Evolutionary conservation across 2,888 invertebrate species (phyloP).

Genomic region (Cosmia trapezina): DNA sequence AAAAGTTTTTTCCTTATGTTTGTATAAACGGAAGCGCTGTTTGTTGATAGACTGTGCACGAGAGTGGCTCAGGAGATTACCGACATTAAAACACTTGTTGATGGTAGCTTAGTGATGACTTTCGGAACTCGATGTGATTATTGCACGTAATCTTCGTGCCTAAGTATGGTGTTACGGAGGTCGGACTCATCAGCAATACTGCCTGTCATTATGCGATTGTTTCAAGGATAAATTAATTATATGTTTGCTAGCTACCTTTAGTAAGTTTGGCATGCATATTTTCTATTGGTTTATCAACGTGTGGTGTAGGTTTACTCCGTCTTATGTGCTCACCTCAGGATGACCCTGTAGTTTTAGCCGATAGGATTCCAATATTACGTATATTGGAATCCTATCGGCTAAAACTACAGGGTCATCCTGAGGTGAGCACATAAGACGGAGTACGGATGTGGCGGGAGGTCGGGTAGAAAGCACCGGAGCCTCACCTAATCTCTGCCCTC

Average conservation of each 20-base stretch:
- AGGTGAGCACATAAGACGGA: not conserved
- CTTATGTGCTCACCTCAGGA: not conserved
- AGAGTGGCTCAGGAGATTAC: slow-evolving; percentile 79
- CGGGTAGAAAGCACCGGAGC: not conserved
- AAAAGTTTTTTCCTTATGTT: slow-evolving; percentile 74
- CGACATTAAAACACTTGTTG: slow-evolving; percentile 81
- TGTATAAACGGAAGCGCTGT: slow-evolving; percentile 78
- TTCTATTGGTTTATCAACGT: slow-evolving; percentile 1
- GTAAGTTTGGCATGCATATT: slow-evolving; percentile 13
- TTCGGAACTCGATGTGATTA: slow-evolving; percentile 81
- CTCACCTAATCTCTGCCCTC: not conserved
- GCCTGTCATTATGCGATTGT: slow-evolving; percentile 60
- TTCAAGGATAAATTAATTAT: slow-evolving; percentile 60
- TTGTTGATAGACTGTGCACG: slow-evolving; percentile 77
- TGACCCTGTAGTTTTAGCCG: slow-evolving; percentile 10
- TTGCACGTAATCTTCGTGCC: slow-evolving; percentile 70
- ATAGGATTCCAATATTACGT: not conserved
- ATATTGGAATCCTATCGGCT: not conserved
- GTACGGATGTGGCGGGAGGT: not conserved
- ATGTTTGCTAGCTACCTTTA: slow-evolving; percentile 20
- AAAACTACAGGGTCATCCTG: slow-evolving; percentile 9
- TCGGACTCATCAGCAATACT: slow-evolving; percentile 61
- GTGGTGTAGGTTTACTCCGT: not conserved
- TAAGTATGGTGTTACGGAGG: slow-evolving; percentile 71
- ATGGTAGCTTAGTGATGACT: slow-evolving; percentile 79